These are phyloP conservation scores for Lates calcarifer DNA, from an alignment of 2,113 vertebrate genomes.

Conservation along the genomic window DNA sequence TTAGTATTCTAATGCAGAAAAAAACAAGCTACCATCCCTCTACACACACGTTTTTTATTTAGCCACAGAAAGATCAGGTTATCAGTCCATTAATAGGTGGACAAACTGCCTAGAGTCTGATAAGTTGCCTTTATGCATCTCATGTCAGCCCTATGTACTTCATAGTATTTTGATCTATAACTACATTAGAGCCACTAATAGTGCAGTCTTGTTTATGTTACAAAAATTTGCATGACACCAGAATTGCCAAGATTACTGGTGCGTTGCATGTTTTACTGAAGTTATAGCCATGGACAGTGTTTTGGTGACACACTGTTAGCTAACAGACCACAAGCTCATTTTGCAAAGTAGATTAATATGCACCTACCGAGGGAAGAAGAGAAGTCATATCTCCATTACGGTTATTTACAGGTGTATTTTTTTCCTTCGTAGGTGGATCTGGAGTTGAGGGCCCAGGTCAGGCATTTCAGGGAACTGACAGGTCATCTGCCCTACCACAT, in stretches of 20 bases:
- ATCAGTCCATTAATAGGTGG: background rate
- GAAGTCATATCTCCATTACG: background rate
- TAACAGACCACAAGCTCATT: background rate
- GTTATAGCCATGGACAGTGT: background rate
- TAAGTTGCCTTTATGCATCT: background rate
- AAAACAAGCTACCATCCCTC: too few relatives aligned
- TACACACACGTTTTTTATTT: background rate
- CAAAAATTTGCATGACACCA: too few relatives aligned
- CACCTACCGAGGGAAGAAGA: background rate
- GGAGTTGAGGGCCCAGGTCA: conserved; percentile 92
- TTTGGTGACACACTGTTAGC: too few relatives aligned
- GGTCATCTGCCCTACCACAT: conserved; percentile 93
- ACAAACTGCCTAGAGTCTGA: background rate
- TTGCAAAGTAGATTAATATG: too few relatives aligned
- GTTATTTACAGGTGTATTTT: background rate
- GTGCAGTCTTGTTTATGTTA: too few relatives aligned
- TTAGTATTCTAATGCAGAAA: too few relatives aligned
- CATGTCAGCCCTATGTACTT: background rate
- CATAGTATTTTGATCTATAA: background rate
- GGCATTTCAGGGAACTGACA: conserved; percentile 88
- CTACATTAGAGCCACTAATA: background rate
- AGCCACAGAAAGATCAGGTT: background rate
- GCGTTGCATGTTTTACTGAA: background rate
- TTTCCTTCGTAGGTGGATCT: conserved; percentile 86
- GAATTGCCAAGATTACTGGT: background rate